Evolutionary conservation across 2,113 vertebrate genomes (phyloP).

Genomic region (Nymphicus hollandicus): DNA sequence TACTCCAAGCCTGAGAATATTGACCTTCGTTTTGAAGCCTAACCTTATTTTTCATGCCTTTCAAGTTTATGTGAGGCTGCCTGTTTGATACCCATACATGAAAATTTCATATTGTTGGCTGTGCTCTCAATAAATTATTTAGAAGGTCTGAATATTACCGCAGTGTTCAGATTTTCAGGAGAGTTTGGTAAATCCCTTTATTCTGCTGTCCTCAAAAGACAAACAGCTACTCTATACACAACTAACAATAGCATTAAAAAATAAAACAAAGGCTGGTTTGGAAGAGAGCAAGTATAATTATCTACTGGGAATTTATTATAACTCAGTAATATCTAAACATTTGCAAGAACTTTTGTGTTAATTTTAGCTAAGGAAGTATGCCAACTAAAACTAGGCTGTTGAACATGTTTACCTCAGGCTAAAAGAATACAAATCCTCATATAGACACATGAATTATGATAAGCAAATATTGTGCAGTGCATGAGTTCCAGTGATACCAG

Average conservation of each 20-base stretch:
- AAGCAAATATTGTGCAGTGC: background rate
- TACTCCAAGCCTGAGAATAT: slow-evolving; percentile 14
- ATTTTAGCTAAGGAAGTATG: background rate
- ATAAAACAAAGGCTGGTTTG: background rate
- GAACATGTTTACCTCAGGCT: slow-evolving; percentile 10
- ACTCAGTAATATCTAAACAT: background rate
- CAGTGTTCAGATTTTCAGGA: slow-evolving; percentile 61
- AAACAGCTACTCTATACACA: slow-evolving; percentile 10
- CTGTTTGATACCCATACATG: slow-evolving; percentile 69
- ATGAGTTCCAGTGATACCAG: background rate
- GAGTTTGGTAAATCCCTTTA: slow-evolving; percentile 54
- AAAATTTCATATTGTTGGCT: slow-evolving; percentile 80
- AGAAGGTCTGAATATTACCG: slow-evolving; percentile 68
- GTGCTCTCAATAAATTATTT: slow-evolving; percentile 77
- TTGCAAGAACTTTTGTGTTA: background rate
- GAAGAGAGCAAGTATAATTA: slow-evolving; percentile 37
- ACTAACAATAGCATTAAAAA: slow-evolving; percentile 21
- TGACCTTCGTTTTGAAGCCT: slow-evolving; percentile 40
- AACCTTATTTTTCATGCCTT: slow-evolving; percentile 67
- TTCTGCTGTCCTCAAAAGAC: slow-evolving; percentile 41
- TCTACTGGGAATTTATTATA: background rate
- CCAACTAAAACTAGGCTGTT: background rate
- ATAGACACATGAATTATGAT: background rate
- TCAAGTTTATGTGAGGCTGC: slow-evolving; percentile 57
- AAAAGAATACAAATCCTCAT: slow-evolving; percentile 51